Base-by-base conservation (phyloP, 2,797 vertebrate genomes). In the Enteromius unitaeniatus region DNA sequence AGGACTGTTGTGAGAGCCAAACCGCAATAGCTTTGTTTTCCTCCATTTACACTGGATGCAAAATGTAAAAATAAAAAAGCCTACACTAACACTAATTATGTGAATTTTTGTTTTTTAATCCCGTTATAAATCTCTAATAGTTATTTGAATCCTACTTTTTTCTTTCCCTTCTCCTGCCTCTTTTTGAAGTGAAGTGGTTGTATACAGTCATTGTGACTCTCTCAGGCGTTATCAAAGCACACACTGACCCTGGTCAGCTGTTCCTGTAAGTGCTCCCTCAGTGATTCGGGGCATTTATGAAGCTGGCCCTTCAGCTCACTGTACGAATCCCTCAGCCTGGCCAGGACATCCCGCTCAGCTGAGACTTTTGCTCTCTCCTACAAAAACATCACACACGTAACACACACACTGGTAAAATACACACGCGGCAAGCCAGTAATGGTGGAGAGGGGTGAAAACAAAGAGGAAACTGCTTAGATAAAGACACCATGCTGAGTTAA, bases 221-320 rank as follows among this genome's bases (percentile, higher is more conserved):
- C 26, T 60, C 42, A 67, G 81, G 64, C 82, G 19, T 49, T 83
- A 55, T 83, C 28, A 83, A 77, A 72, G 49, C 45, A 79, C 60
- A 86, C 82, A 99, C 98, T 99, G 97, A 99, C 98, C 98, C 98
- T 98, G 96, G 94, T 95, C 94, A 98, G 95, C 96, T 97, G 97
- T 93, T 98, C 96, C 96, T 95, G 96, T 93, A 99, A 96, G 95
- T 97, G 96, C 95, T 97, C 97, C 97, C 95, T 96, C 96, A 97
- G 93, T 94, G 97, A 97, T 94, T 98, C 97, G 81, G 97, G 97
- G 96, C 98, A 99, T 95, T 97, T 98, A 97, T 96, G 96, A 94
- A 99, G 96, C 95, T 98, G 97, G 94, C 93, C 97, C 97, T 96
- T 97, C 96, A 97, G 96, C 95, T 99, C 97, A 95, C 94, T 95